Conservation (phyloP, 35 echinoderm and acorn worm species). For the Anneissia japonica region DNA sequence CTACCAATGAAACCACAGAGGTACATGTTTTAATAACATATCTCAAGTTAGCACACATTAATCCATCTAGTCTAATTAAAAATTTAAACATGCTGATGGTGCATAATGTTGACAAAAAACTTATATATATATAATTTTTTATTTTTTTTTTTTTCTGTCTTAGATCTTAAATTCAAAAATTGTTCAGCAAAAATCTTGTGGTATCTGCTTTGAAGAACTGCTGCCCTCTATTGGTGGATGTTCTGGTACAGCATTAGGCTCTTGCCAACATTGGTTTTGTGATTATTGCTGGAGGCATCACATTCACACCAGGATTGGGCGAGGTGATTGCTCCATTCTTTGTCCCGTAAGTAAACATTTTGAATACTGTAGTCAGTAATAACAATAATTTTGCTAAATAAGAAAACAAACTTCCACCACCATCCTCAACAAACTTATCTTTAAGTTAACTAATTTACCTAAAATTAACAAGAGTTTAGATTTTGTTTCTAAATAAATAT, state of each 20-base stretch:
- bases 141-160: neutral
- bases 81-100: too few species aligned
- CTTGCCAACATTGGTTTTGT: constrained; percentile 86
- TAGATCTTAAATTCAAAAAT: neutral
- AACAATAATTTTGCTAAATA: neutral
- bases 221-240: neutral
- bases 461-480: neutral
- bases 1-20: neutral
- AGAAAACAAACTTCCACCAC: neutral
- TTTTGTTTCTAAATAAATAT: neutral
- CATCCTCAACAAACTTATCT: neutral
- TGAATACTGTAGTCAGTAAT: neutral
- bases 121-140: too few species aligned
- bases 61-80: too few species aligned
- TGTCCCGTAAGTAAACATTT: constrained; percentile 76
- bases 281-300: constrained; percentile 70
- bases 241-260: constrained; percentile 35
- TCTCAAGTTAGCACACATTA: too few species aligned
- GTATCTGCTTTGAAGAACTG: constrained; percentile 70
- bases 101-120: too few species aligned
- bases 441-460: neutral
- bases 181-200: constrained; percentile 4
- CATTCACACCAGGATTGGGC: constrained; percentile 55
- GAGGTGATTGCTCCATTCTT: constrained; percentile 66
- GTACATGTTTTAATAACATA: too few species aligned